These are phyloP conservation scores for Microcebus tavaratra DNA, from an alignment of 2,113 vertebrate species.

Conservation along the genomic window DNA sequence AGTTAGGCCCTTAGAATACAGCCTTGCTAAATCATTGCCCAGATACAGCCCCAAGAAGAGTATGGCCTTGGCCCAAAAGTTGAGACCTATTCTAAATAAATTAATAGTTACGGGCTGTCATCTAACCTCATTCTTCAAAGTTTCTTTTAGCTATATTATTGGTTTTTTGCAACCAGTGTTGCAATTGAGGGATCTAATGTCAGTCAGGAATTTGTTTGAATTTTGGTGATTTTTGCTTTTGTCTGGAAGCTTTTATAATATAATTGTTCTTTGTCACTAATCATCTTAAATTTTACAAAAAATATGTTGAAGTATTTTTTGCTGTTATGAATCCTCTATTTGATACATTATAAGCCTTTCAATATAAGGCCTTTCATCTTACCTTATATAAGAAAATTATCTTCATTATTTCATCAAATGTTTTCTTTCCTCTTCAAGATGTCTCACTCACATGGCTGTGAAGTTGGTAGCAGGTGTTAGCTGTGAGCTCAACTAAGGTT, in stretches of 20 bases:
- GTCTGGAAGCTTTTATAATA: neutral
- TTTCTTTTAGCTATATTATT: neutral
- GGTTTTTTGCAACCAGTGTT: neutral
- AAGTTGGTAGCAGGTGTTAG: neutral
- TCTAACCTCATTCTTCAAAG: neutral
- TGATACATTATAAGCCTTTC: neutral
- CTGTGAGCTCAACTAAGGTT: neutral
- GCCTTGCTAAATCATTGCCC: neutral
- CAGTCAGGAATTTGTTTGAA: neutral
- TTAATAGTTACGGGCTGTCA: neutral
- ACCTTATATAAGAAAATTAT: too few relatives aligned
- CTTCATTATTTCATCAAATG: neutral
- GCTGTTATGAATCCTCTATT: neutral
- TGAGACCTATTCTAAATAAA: neutral
- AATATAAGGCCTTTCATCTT: neutral
- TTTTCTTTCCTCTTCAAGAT: neutral
- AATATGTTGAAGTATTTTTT: neutral
- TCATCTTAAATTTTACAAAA: neutral
- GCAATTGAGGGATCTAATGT: neutral
- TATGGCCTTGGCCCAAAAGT: neutral
- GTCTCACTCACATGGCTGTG: neutral
- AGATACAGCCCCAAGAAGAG: neutral
- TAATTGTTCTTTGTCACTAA: too few relatives aligned
- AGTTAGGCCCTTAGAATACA: neutral
- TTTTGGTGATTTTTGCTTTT: neutral